Conservation (phyloP, 2,113 vertebrate species). For the Piliocolobus tephrosceles region DNA sequence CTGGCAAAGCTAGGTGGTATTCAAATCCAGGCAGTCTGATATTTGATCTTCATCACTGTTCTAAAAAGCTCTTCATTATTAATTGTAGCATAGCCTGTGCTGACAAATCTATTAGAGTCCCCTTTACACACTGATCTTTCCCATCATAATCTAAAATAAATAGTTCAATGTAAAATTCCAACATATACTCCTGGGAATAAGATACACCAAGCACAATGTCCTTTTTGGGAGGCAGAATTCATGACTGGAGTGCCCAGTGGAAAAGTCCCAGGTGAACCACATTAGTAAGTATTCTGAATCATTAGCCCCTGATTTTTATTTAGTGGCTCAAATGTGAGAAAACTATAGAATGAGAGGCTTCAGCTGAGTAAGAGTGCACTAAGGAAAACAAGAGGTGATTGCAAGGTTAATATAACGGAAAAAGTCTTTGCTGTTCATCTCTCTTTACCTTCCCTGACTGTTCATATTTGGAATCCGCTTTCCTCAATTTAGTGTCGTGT, state of each 20-base stretch:
- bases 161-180: background rate
- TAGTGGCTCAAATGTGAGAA: background rate
- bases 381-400: background rate
- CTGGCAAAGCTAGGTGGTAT: background rate
- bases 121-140: background rate
- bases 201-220: background rate
- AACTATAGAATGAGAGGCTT: background rate
- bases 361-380: background rate
- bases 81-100: background rate
- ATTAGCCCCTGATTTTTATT: background rate
- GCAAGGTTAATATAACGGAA: background rate
- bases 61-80: background rate
- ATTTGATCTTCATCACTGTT: background rate
- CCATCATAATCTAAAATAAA: background rate
- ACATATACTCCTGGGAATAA: background rate
- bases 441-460: background rate
- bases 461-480: background rate
- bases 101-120: background rate
- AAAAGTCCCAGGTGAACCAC: background rate
- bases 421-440: background rate
- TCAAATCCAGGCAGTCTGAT: background rate
- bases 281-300: background rate
- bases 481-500: background rate
- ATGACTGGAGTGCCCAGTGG: background rate
- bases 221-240: background rate